These are phyloP conservation scores for Siniperca scherzeri DNA, from an alignment of 2,797 vertebrate genomes.

Conservation along the genomic window DNA sequence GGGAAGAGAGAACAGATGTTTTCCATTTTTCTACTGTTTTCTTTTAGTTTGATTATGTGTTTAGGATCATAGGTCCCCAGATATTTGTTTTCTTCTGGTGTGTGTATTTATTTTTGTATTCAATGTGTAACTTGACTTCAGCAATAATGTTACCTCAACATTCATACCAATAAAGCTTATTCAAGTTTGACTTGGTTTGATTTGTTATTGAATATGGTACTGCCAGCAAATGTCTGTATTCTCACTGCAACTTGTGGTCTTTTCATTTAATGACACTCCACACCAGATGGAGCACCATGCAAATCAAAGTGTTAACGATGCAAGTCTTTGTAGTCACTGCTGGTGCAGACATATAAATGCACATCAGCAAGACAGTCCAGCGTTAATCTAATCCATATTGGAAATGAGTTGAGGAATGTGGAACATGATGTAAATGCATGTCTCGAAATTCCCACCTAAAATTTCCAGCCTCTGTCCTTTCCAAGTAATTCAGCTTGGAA, in stretches of 20 bases:
- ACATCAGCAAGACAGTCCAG: neutral
- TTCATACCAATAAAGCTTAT: neutral
- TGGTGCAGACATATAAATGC: neutral
- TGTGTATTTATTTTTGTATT: neutral
- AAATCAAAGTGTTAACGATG: constrained; percentile 22
- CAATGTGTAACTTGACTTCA: constrained; percentile 1
- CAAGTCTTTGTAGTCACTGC: constrained; percentile 4
- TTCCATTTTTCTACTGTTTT: neutral
- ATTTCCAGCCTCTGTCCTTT: constrained; percentile 1
- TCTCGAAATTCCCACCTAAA: neutral
- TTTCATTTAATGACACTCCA: constrained; percentile 18
- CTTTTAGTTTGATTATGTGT: neutral
- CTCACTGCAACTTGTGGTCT: constrained; percentile 11
- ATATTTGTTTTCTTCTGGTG: neutral
- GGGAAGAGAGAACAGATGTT: neutral
- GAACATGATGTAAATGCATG: neutral
- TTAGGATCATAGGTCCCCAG: neutral
- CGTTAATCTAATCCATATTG: neutral
- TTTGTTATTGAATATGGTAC: neutral
- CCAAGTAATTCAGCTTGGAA: constrained; percentile 4
- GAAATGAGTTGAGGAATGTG: constrained; percentile 1
- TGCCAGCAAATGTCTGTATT: neutral
- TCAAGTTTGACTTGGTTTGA: constrained; percentile 8
- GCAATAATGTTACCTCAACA: neutral
- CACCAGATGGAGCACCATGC: constrained; percentile 36